These are phyloP conservation scores for Neolamprologus caudopunctatus DNA, from an alignment of 2,113 vertebrate genomes.

Conservation along the genomic window DNA sequence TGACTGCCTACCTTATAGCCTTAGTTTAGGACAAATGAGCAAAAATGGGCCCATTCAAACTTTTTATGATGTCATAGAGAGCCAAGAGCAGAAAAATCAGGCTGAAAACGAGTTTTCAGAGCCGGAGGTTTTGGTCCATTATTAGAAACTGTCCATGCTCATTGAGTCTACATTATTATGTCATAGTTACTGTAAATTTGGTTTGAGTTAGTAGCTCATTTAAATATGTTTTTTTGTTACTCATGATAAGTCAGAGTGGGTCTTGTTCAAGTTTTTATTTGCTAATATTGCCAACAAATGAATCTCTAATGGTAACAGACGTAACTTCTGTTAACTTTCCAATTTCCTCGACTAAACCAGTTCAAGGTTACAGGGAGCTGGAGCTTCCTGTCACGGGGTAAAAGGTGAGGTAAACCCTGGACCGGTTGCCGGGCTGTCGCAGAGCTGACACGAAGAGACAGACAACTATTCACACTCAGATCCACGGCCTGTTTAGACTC, in stretches of 20 bases:
- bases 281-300: not conserved
- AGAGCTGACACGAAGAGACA: not conserved
- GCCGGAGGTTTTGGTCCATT: not conserved
- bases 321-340: not conserved
- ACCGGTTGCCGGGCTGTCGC: not conserved
- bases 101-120: not conserved
- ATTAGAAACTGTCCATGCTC: not conserved
- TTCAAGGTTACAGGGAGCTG: not conserved
- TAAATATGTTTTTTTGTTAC: not conserved
- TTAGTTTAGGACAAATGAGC: not conserved
- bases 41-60: not conserved
- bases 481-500: not conserved
- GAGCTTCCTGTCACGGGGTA: not conserved
- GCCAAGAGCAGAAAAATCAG: not conserved
- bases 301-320: not conserved
- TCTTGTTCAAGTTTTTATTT: not conserved
- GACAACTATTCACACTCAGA: not conserved
- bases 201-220: not conserved
- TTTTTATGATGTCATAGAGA: not conserved
- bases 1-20: not conserved
- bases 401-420: not conserved
- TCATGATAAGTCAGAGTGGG: not conserved
- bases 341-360: not conserved
- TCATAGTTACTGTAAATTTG: not conserved
- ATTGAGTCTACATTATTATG: not conserved